phyloP scores from a whole-genome alignment of 2,113 vertebrate genomes.

The Todiramphus saurophagus region DNA sequence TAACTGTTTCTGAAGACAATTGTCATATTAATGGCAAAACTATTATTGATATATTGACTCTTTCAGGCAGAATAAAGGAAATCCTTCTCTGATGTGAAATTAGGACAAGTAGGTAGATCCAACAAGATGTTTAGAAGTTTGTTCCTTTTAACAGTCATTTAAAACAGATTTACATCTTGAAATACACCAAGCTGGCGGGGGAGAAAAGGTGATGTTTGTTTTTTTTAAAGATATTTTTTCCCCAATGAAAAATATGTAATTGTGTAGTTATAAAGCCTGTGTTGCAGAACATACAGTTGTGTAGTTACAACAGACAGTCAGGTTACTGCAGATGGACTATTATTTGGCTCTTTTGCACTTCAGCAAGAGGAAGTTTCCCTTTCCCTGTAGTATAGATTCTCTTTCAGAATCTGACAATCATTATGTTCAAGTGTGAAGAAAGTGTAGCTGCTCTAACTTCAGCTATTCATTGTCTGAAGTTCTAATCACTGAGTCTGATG shows the following conservation, averaged over 20 bases:
- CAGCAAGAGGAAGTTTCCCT: neutral
- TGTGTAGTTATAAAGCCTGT: neutral
- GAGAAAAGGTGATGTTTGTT: accelerated
- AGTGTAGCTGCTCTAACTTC: neutral
- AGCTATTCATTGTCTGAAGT: neutral
- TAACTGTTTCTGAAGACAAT: neutral
- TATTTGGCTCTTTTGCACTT: neutral
- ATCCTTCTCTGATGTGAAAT: neutral
- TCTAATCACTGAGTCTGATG: neutral
- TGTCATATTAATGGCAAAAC: neutral
- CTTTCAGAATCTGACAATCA: neutral
- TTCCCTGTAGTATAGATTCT: neutral
- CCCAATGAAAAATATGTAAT: neutral
- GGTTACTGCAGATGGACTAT: neutral
- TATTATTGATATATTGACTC: neutral
- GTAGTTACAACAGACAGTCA: neutral
- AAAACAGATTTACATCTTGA: neutral
- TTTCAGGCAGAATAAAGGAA: neutral
- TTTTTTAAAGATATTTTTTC: neutral
- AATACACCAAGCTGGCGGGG: neutral
- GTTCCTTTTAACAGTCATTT: neutral
- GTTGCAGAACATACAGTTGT: neutral
- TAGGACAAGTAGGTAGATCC: neutral
- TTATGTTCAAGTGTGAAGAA: neutral
- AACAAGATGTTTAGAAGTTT: neutral